Conservation (phyloP, 2,113 vertebrate species). For the Triplophysa dalaica region DNA sequence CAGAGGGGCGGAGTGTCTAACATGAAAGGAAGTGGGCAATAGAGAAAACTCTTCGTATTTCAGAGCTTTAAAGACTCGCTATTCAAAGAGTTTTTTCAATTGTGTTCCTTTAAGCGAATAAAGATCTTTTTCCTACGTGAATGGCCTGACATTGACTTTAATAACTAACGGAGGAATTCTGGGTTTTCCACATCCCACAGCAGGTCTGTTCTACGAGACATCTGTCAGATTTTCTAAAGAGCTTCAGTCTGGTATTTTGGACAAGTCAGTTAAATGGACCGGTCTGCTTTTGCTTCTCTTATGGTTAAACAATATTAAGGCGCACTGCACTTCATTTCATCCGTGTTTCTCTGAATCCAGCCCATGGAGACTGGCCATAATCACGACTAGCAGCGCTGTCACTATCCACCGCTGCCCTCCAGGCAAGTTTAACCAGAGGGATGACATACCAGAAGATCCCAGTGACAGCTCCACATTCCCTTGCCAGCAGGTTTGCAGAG, state of each 20-base stretch:
- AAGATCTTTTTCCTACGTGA: not conserved
- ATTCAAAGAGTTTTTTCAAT: constrained; percentile 33
- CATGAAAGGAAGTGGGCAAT: constrained; percentile 36
- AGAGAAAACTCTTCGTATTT: constrained; percentile 24
- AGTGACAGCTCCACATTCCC: constrained; percentile 28
- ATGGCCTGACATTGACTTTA: constrained; percentile 14
- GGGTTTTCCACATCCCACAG: not conserved
- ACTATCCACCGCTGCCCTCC: constrained; percentile 12
- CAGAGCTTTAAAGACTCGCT: constrained; percentile 22
- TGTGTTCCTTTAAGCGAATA: constrained; percentile 11
- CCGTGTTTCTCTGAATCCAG: not conserved
- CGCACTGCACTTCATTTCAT: not conserved
- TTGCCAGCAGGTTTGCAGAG: not conserved
- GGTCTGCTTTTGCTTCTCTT: not conserved
- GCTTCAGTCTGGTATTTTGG: not conserved
- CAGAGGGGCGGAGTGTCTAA: constrained; percentile 29
- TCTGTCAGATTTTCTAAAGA: constrained; percentile 4
- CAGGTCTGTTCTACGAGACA: constrained; percentile 4
- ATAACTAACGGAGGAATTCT: constrained; percentile 10
- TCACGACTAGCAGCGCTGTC: constrained; percentile 26
- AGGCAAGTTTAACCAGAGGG: constrained; percentile 16
- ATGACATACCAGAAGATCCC: constrained; percentile 5
- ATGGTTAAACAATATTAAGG: not conserved
- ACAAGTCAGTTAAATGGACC: not conserved
- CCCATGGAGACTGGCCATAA: not conserved